Evolutionary conservation across 1,140 invertebrate species (phyloP).

Genomic region (Monochamus saltuarius): DNA sequence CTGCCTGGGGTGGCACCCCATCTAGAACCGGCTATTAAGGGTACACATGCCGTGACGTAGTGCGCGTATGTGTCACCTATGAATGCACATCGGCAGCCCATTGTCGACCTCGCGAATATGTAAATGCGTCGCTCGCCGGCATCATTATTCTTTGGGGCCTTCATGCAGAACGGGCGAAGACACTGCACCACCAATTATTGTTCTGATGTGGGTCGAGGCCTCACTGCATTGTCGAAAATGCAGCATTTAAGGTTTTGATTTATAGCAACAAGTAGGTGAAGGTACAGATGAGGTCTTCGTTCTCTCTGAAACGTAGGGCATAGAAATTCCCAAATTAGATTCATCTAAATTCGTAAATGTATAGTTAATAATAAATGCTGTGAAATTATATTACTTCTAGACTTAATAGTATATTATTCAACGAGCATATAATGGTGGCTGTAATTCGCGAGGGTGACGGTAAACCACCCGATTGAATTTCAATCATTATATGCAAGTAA

Average conservation of each 20-base stretch:
- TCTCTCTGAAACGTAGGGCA: not conserved
- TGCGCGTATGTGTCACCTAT: constrained; percentile 44
- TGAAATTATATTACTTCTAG: too few species aligned
- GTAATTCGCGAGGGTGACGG: too few species aligned
- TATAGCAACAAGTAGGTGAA: constrained; percentile 11
- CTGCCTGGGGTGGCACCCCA: constrained; percentile 41
- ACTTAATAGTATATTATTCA: too few species aligned
- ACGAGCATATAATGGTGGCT: too few species aligned
- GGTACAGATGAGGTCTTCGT: not conserved
- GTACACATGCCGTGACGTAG: constrained; percentile 46
- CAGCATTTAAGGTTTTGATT: constrained; percentile 9
- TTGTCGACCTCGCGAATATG: constrained; percentile 39
- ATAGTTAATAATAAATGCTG: too few species aligned
- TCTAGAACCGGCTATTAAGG: constrained; percentile 26
- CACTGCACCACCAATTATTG: constrained; percentile 14
- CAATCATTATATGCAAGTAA: too few species aligned
- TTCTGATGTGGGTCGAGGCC: not conserved
- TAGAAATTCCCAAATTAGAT: not conserved
- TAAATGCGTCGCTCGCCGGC: constrained; percentile 32
- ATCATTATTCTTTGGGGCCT: constrained; percentile 11
- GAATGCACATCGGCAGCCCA: constrained; percentile 36
- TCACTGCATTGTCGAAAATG: not conserved
- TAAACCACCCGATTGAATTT: too few species aligned
- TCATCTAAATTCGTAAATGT: too few species aligned
- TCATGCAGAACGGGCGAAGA: constrained; percentile 9